phyloP scores from a whole-genome alignment of 2,113 vertebrate genomes.

The Typhlomys cinereus region DNA sequence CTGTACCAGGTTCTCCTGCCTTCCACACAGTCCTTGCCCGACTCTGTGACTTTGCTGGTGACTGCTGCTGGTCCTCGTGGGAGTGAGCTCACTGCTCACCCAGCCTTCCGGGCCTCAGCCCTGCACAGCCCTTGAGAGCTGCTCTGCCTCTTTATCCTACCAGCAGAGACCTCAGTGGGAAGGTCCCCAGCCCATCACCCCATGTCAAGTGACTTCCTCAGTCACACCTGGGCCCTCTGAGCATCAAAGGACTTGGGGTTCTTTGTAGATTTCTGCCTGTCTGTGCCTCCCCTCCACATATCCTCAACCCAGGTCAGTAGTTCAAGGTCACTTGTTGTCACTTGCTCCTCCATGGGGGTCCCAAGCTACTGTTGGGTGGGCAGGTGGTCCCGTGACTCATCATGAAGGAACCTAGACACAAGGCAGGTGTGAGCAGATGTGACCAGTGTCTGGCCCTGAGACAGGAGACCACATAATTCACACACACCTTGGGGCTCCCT shows the following conservation, averaged over 20 bases:
- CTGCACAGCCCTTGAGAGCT: background rate
- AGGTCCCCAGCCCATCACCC: background rate
- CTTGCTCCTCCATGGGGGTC: rapidly evolving
- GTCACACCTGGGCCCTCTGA: background rate
- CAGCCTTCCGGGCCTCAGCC: background rate
- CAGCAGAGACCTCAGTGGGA: background rate
- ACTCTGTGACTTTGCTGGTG: no score
- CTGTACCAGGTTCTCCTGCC: no score
- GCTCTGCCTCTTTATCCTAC: no score
- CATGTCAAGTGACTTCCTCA: background rate
- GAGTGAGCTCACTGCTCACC: background rate
- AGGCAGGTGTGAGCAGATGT: no score
- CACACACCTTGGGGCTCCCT: background rate
- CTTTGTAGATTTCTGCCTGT: background rate
- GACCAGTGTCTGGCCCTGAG: background rate
- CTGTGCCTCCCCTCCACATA: background rate
- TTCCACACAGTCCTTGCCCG: background rate
- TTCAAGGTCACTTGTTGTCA: background rate
- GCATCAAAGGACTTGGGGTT: background rate
- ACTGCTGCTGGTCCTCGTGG: no score
- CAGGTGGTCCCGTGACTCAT: background rate
- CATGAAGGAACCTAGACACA: background rate
- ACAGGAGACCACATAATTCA: background rate
- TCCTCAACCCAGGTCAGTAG: background rate
- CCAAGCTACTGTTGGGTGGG: background rate